A percentile compares a stretch with the other conserved stretches of the same genome.
These are phyloP conservation scores for Cochlearius cochlearius DNA, from an alignment of 2,113 vertebrate species.

Conservation along the genomic window DNA sequence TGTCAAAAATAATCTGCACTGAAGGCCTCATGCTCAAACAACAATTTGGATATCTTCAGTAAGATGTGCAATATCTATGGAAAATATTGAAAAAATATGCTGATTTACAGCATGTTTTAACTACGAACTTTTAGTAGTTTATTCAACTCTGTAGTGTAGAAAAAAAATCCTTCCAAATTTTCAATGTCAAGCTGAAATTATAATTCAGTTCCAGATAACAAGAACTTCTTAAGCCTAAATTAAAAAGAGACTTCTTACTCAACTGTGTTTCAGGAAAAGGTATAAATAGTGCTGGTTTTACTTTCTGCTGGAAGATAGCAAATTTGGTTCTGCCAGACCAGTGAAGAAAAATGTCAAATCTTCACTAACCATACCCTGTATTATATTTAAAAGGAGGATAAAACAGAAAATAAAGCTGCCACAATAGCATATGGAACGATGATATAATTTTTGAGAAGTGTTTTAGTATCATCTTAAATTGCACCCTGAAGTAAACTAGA, in stretches of 20 bases:
- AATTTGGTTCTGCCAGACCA: background rate
- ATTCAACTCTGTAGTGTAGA: background rate
- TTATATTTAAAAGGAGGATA: background rate
- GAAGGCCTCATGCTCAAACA: background rate
- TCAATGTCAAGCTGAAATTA: background rate
- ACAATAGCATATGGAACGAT: background rate
- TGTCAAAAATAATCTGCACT: background rate
- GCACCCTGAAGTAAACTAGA: background rate
- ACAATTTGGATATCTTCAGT: background rate
- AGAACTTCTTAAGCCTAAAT: background rate
- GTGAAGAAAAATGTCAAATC: background rate
- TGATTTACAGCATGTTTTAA: background rate
- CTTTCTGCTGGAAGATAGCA: background rate
- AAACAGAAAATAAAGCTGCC: background rate
- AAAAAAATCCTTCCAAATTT: background rate
- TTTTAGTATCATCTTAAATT: conserved; percentile 1
- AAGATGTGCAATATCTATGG: background rate
- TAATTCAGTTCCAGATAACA: background rate
- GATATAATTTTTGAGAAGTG: background rate
- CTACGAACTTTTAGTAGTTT: background rate
- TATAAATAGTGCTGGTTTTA: background rate
- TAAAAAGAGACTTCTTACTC: background rate
- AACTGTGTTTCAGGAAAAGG: background rate
- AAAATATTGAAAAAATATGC: background rate
- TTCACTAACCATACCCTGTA: background rate